Evolutionary conservation across 2,888 invertebrate species (phyloP).

Genomic region (Cheilosia impressa): DNA sequence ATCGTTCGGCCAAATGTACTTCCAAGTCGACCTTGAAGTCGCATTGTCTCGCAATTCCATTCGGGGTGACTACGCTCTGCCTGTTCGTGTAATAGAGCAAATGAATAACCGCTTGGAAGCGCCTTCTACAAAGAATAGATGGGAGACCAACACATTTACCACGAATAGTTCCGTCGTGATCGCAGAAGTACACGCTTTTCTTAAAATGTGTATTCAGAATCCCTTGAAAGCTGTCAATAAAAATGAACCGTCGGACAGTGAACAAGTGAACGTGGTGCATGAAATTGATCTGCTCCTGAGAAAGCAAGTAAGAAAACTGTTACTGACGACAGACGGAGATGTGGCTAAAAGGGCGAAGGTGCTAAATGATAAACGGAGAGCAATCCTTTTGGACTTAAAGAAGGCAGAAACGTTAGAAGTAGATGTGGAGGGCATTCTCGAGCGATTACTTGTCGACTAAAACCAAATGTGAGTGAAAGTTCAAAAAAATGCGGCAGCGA

Average conservation of each 20-base stretch:
- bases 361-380: constrained; percentile 79
- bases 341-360: constrained; percentile 67
- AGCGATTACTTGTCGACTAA: constrained; percentile 1
- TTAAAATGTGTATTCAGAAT: constrained; percentile 33
- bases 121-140: constrained; percentile 74
- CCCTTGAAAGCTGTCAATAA: constrained; percentile 27
- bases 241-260: neutral
- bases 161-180: neutral
- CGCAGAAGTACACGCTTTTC: constrained; percentile 27
- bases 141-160: constrained; percentile 54
- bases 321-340: constrained; percentile 12
- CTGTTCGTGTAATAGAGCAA: constrained; percentile 76
- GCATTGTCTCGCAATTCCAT: constrained; percentile 77
- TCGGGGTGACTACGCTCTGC: constrained; percentile 76
- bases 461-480: neutral
- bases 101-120: constrained; percentile 79
- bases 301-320: constrained; percentile 76
- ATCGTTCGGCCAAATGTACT: constrained; percentile 79
- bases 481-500: no score
- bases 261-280: constrained; percentile 17
- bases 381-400: constrained; percentile 76
- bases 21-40: constrained; percentile 68
- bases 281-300: constrained; percentile 76
- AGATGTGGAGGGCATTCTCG: constrained; percentile 4
- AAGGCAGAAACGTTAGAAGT: neutral